Conservation (phyloP, 2,797 vertebrate species). For the Hypotaenidia okinawae region DNA sequence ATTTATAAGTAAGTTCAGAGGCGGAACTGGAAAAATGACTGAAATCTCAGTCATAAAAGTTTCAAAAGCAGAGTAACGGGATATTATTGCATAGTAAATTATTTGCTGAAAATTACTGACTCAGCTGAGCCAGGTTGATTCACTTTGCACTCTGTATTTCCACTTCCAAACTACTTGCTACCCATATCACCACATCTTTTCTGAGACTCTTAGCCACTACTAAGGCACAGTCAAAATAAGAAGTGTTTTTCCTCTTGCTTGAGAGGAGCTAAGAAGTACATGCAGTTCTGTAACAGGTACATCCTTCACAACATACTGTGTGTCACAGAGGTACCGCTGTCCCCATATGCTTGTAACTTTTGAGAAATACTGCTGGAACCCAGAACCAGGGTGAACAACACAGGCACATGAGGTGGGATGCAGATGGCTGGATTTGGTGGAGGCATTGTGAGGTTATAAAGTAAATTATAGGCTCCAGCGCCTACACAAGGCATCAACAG, state of each 20-base stretch:
- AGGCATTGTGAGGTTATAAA: not conserved
- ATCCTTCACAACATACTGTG: not conserved
- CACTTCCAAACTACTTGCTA: not conserved
- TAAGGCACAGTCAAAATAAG: not conserved
- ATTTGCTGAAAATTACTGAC: not conserved
- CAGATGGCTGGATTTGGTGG: not conserved
- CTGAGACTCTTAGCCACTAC: not conserved
- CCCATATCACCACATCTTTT: not conserved
- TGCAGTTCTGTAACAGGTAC: not conserved
- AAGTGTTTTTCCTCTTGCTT: not conserved
- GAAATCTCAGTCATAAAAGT: not conserved
- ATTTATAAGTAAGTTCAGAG: not conserved
- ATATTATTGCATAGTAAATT: not conserved
- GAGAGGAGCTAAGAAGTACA: not conserved
- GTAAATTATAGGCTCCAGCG: not conserved
- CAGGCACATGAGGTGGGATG: not conserved
- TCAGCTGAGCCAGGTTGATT: not conserved
- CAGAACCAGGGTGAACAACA: not conserved
- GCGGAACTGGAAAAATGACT: not conserved
- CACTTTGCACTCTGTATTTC: not conserved
- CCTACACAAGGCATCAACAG: not conserved
- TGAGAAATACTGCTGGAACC: not conserved
- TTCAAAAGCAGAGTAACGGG: not conserved
- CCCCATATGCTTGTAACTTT: not conserved
- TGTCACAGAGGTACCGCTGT: rapidly evolving